Conservation (phyloP, 2,113 vertebrate genomes). For the Tenebrosternarchus preto region DNA sequence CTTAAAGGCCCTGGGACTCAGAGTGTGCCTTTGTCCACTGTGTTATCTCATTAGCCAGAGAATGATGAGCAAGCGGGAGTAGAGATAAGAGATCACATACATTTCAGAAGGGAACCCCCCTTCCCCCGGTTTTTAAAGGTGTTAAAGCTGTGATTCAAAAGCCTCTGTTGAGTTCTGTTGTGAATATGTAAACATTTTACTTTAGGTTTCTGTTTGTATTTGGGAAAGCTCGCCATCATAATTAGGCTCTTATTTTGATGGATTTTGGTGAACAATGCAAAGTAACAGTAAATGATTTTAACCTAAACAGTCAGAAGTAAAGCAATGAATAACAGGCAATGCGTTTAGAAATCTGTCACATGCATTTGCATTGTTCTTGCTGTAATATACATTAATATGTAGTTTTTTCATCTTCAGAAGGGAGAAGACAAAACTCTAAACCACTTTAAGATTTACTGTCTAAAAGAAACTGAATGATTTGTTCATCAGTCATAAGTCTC, state of each 20-base stretch:
- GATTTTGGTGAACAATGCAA: neutral
- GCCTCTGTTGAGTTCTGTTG: neutral
- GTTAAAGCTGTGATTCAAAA: neutral
- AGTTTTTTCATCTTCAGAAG: too few species aligned
- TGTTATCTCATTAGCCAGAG: constrained; percentile 36
- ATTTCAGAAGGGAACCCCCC: neutral
- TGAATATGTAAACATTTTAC: neutral
- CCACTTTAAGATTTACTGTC: too few species aligned
- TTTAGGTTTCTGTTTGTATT: neutral
- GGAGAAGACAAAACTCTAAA: too few species aligned
- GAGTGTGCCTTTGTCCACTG: constrained; percentile 30
- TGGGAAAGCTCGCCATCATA: neutral
- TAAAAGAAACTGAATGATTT: too few species aligned
- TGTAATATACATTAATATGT: too few species aligned
- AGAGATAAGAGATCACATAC: constrained; percentile 39
- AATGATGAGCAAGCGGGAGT: constrained; percentile 31
- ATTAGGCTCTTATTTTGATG: neutral
- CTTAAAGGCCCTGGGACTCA: neutral
- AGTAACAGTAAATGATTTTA: neutral
- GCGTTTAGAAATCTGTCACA: too few species aligned
- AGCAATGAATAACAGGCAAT: neutral
- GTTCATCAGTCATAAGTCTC: too few species aligned
- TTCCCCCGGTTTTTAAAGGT: constrained; percentile 1
- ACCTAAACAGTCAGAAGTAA: neutral
- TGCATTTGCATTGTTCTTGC: too few species aligned